A percentile compares a stretch with the other conserved stretches of the same genome.
Evolutionary conservation across 2,888 invertebrate species (phyloP).

Genomic region (Eristalis arbustorum): DNA sequence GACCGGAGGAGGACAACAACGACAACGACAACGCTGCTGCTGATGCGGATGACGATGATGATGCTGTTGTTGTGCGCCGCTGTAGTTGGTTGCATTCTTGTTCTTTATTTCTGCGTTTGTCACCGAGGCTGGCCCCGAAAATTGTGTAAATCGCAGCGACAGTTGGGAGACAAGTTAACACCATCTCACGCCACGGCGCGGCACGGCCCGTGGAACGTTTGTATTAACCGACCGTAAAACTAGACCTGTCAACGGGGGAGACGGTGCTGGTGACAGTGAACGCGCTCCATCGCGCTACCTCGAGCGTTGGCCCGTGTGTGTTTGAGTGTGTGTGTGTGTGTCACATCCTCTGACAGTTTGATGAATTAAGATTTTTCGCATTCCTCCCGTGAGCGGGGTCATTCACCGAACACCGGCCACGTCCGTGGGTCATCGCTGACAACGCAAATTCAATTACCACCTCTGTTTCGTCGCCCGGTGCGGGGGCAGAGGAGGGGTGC

Average conservation of each 20-base stretch:
- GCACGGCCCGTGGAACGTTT: conserved; percentile 44
- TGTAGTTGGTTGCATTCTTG: conserved; percentile 52
- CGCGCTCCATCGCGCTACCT: conserved; percentile 36
- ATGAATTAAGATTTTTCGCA: conserved; percentile 66
- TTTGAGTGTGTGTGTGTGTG: not conserved
- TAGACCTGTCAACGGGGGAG: conserved; percentile 61
- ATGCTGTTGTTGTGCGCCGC: not conserved
- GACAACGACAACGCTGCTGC: not conserved
- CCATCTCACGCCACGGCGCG: conserved; percentile 54
- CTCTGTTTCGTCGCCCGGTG: not conserved
- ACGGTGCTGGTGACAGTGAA: conserved; percentile 6
- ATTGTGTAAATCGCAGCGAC: conserved; percentile 66
- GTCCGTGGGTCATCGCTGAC: not conserved
- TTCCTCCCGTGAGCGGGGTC: conserved; percentile 40
- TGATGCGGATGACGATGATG: not conserved
- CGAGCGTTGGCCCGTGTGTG: not conserved
- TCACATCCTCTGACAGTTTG: conserved; percentile 62
- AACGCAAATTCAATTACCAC: conserved; percentile 64
- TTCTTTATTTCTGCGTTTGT: conserved; percentile 62
- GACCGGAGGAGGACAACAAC: conserved; percentile 43
- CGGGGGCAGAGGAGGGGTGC: not conserved
- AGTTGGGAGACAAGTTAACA: conserved; percentile 69
- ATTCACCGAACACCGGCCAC: conserved; percentile 22
- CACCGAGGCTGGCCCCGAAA: conserved; percentile 58
- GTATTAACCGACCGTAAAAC: conserved; percentile 70